Percentiles rank a stretch among this genome's conserved stretches.
Evolutionary conservation across 2,797 vertebrate genomes (phyloP).

Genomic region (Melanotaenia nigrans): DNA sequence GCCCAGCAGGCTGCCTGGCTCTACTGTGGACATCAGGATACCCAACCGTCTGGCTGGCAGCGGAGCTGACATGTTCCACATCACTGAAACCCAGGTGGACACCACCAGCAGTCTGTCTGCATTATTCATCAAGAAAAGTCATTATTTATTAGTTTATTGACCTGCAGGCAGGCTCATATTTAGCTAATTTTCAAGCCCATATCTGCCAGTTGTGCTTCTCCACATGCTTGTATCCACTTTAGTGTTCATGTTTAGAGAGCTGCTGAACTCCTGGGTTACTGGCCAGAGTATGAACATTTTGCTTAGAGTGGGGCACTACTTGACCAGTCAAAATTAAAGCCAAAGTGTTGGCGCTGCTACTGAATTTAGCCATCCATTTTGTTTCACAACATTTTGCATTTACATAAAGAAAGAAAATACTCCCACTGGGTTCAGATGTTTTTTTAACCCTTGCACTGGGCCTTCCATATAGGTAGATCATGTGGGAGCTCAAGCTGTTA

Average conservation of each 20-base stretch:
- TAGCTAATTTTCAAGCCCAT: conserved; percentile 25
- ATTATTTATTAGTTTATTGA: conserved; percentile 64
- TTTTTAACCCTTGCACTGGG: conserved; percentile 74
- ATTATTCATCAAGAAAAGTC: conserved; percentile 36
- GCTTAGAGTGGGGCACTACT: conserved; percentile 33
- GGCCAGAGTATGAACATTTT: conserved; percentile 40
- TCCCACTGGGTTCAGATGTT: conserved; percentile 65
- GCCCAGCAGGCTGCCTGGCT: conserved; percentile 93
- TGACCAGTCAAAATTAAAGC: conserved; percentile 44
- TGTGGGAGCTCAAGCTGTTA: conserved; percentile 73
- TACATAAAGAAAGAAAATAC: conserved; percentile 74
- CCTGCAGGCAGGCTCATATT: conserved; percentile 44
- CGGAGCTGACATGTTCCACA: conserved; percentile 93
- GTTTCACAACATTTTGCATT: conserved; percentile 75
- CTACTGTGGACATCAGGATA: conserved; percentile 90
- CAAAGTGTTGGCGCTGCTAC: conserved; percentile 67
- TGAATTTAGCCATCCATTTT: conserved; percentile 59
- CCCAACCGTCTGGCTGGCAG: conserved; percentile 89
- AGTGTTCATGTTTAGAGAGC: conserved; percentile 29
- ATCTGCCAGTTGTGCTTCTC: conserved; percentile 28
- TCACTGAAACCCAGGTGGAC: conserved; percentile 91
- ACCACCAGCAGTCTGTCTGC: conserved; percentile 52
- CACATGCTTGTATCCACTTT: conserved; percentile 22
- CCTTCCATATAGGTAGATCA: conserved; percentile 73
- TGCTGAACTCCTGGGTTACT: conserved; percentile 29